A percentile compares a stretch with the other conserved stretches of the same genome.
Conservation (phyloP, 92 coral and sea anemone genomes). For the Galaxea fascicularis region DNA sequence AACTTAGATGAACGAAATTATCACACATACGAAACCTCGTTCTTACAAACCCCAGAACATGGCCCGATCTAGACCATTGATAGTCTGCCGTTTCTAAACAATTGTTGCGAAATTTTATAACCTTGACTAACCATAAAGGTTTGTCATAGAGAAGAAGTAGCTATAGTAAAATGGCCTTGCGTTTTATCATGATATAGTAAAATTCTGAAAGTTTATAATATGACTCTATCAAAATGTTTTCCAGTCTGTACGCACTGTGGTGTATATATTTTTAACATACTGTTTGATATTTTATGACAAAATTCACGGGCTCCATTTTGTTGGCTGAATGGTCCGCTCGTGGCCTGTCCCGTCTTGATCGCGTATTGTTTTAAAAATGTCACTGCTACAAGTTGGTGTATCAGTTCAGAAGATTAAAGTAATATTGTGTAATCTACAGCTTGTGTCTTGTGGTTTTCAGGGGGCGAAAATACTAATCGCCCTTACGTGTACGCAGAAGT, state of each 20-base stretch:
- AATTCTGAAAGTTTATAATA: slow-evolving; percentile 30
- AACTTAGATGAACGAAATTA: background rate
- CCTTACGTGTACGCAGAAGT: no score
- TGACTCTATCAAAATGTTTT: slow-evolving; percentile 37
- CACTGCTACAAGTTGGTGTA: slow-evolving; percentile 50
- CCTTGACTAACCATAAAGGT: slow-evolving; percentile 4
- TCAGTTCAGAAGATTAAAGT: slow-evolving; percentile 41
- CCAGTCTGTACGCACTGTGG: slow-evolving; percentile 38
- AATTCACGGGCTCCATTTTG: slow-evolving; percentile 34
- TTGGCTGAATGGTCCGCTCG: background rate
- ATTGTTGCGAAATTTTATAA: slow-evolving; percentile 31
- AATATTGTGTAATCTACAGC: slow-evolving; percentile 3
- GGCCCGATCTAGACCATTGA: background rate
- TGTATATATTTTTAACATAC: slow-evolving; percentile 55
- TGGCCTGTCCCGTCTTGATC: slow-evolving; percentile 12
- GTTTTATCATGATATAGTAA: slow-evolving; percentile 29
- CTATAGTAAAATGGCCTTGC: slow-evolving; percentile 23
- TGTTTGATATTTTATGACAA: slow-evolving; percentile 56
- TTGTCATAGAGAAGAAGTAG: background rate
- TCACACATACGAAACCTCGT: slow-evolving; percentile 29
- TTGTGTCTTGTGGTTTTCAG: background rate
- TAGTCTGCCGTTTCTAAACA: slow-evolving; percentile 18
- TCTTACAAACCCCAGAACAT: slow-evolving; percentile 9
- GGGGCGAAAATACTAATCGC: no score
- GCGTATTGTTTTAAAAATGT: slow-evolving; percentile 30